Base-by-base conservation (phyloP, 2,113 vertebrate species). In the Leptocoma aspasia region DNA sequence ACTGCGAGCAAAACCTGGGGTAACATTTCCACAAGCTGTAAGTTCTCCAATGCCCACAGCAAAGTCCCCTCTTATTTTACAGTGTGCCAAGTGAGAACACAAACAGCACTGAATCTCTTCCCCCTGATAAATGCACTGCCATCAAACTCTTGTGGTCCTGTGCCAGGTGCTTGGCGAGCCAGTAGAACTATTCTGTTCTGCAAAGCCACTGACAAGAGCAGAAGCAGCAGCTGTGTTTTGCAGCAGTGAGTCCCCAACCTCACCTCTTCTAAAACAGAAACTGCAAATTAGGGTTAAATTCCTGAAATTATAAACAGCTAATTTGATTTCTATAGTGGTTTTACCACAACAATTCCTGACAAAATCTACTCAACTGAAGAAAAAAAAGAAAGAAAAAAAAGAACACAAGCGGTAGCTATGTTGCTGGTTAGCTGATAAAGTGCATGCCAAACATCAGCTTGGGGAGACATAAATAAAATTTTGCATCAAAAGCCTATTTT, bases 191-290 rank as follows among this genome's bases (percentile, higher is more conserved):
- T 54, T 95, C 70, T 80, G 61, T 64, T 94, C 80, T 69, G 72
- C 47, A 92, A 88, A 96, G 45, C 70, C 57, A 56, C 27, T 1
- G 2, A 64, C 26, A 53, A 37, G 63, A 92, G 44, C 9, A 45
- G 47, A 72, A 87, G 84, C 24, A 86, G 91, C 90, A 97, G 88
- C 96, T 98, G 93, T 73, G 82, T 73, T 95, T 95, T 94, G 84
- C 26, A 93, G 91, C 70, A 92, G 35, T 42, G 47, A 54, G 72
- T 73, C 60, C 76, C 68, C 79, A 95, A 80, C 42, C 82, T 77
- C 13, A 1, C 49, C 71, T 87, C 68, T 91, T 96, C 45, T 41
- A 66, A 90, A 96, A 64, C 17, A 92, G 63, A 94, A 95, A 94
- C 91, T 86, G 80, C 80, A 97, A 96, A 95, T 89, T 15, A 80